Evolutionary conservation across 2,888 invertebrate genomes (phyloP).

Genomic region (Criorhina ranunculi): DNA sequence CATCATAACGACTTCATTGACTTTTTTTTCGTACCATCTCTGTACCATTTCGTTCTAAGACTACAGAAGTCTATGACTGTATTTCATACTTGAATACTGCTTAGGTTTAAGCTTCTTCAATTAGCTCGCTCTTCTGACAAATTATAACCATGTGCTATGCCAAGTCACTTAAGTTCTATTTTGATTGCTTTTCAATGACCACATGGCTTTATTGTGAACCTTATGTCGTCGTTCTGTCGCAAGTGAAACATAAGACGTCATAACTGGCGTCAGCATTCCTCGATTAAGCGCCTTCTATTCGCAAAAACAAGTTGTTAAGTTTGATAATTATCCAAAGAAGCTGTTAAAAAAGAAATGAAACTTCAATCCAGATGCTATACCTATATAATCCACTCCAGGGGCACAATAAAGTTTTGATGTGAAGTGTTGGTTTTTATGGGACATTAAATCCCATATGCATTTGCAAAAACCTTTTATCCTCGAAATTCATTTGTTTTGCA

Average conservation of each 20-base stretch:
- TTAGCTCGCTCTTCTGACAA: no score
- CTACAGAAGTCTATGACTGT: no score
- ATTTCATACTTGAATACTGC: no score
- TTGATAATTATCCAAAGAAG: not conserved
- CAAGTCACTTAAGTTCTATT: no score
- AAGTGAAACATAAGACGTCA: not conserved
- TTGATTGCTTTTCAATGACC: no score
- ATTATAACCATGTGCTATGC: no score
- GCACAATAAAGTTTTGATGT: not conserved
- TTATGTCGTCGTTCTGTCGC: no score
- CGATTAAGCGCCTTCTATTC: not conserved
- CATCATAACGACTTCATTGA: no score
- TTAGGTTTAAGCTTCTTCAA: no score
- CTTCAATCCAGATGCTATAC: not conserved
- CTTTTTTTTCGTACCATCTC: no score
- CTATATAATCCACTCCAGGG: not conserved
- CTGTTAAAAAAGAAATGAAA: not conserved
- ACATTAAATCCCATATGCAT: not conserved
- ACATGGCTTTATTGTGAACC: no score
- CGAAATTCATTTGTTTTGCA: conserved; percentile 30
- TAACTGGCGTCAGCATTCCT: not conserved
- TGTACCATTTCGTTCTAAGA: no score
- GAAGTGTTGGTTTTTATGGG: not conserved
- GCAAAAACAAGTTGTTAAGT: not conserved
- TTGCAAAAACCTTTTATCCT: conserved; percentile 21